These are phyloP conservation scores for Andinoacara biseriatus DNA, from an alignment of 2,113 vertebrate species.

Conservation along the genomic window DNA sequence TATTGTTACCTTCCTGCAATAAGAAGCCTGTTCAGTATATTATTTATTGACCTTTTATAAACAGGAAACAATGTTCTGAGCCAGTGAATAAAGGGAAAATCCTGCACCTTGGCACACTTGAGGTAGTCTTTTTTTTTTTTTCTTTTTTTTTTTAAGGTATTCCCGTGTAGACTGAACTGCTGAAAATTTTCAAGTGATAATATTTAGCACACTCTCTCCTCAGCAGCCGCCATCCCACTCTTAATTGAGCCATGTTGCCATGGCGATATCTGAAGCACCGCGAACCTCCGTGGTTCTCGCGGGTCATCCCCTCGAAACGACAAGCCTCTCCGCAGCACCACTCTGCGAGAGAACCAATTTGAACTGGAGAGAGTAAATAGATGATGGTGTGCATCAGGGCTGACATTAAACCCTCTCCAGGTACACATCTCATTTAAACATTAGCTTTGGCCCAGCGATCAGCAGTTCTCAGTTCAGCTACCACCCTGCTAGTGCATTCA, in stretches of 20 bases:
- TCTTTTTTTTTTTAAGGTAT: not conserved
- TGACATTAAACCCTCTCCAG: conserved; percentile 24
- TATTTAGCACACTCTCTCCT: not conserved
- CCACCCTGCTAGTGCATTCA: not conserved
- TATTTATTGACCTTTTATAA: not conserved
- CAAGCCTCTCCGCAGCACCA: not conserved
- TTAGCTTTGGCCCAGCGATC: conserved; percentile 21
- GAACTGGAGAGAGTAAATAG: conserved; percentile 23
- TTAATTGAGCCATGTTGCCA: conserved; percentile 29
- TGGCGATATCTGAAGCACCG: conserved; percentile 6
- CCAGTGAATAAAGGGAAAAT: not conserved
- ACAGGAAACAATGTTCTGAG: not conserved
- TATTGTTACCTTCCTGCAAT: not conserved
- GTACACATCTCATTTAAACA: conserved; percentile 32
- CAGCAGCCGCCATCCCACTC: conserved; percentile 1
- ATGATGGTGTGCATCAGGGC: conserved; percentile 25
- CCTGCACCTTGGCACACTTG: not conserved
- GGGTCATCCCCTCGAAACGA: conserved; percentile 4
- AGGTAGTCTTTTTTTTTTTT: not conserved
- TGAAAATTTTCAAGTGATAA: not conserved
- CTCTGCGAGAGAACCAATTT: not conserved
- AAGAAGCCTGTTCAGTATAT: not conserved
- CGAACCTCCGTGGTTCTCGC: not conserved
- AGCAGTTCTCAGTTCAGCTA: not conserved
- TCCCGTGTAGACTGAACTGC: not conserved